Evolutionary conservation across 92 coral and sea anemone genomes (phyloP).

Genomic region (Epizoanthus illoricatus): DNA sequence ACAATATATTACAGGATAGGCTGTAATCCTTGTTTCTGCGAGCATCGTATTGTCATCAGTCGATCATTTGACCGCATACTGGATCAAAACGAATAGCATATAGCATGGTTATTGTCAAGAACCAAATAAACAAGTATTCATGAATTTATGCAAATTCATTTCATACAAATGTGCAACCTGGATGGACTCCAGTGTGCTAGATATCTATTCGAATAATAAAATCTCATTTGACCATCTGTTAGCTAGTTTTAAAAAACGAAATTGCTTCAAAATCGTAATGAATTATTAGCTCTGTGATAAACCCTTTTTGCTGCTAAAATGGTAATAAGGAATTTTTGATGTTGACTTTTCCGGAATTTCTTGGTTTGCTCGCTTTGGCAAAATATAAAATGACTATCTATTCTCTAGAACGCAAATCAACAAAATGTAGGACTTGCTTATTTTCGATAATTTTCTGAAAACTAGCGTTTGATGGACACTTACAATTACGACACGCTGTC

Average conservation of each 20-base stretch:
- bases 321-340: no score
- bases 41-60: not conserved
- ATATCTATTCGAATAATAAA: not conserved
- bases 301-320: no score
- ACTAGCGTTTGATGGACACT: no score
- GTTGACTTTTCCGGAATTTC: no score
- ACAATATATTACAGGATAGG: not conserved
- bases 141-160: constrained; percentile 34
- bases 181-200: not conserved
- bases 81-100: constrained; percentile 20
- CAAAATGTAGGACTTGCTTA: no score
- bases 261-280: not conserved
- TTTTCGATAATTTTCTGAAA: no score
- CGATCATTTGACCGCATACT: not conserved
- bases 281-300: not conserved
- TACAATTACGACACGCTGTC: no score
- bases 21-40: not conserved
- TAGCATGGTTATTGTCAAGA: not conserved
- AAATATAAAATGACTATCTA: no score
- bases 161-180: constrained; percentile 15
- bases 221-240: constrained; percentile 7
- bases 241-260: constrained; percentile 1
- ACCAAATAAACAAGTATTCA: constrained; percentile 15
- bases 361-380: no score
- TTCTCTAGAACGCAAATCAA: no score